Evolutionary conservation across 2,888 invertebrate genomes (phyloP).

Genomic region (Doris montereyensis): DNA sequence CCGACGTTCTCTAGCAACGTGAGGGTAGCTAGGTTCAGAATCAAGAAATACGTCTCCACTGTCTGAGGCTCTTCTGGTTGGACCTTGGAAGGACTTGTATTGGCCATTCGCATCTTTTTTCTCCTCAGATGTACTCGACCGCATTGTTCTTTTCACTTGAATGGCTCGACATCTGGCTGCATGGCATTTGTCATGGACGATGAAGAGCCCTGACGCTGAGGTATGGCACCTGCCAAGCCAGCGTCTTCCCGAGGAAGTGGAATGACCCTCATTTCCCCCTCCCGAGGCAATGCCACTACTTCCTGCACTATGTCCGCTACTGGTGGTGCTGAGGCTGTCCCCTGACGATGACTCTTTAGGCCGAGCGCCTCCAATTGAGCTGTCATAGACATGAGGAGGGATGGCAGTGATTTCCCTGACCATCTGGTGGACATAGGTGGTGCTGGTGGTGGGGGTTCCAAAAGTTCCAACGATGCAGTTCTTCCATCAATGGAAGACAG

Average conservation of each 20-base stretch:
- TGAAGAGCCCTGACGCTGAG: constrained; percentile 42
- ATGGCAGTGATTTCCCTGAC: constrained; percentile 57
- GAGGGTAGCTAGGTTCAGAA: not conserved
- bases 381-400: constrained; percentile 35
- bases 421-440: constrained; percentile 52
- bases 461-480: constrained; percentile 52
- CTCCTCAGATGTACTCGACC: constrained; percentile 45
- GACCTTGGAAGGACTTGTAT: constrained; percentile 75
- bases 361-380: constrained; percentile 43
- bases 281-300: constrained; percentile 24
- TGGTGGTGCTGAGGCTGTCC: constrained; percentile 60
- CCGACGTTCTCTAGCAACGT: too few relatives aligned
- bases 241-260: constrained; percentile 42
- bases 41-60: constrained; percentile 45
- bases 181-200: constrained; percentile 47
- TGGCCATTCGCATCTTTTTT: constrained; percentile 75
- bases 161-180: constrained; percentile 74
- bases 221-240: constrained; percentile 38
- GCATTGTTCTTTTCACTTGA: constrained; percentile 52
- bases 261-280: constrained; percentile 42
- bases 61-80: constrained; percentile 70
- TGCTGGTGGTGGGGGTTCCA: constrained; percentile 61
- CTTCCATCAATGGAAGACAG: constrained; percentile 61
- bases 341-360: constrained; percentile 62
- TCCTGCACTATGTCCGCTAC: constrained; percentile 51